phyloP scores from a whole-genome alignment of 2,888 invertebrate species.

The Eristalinus sepulchralis region DNA sequence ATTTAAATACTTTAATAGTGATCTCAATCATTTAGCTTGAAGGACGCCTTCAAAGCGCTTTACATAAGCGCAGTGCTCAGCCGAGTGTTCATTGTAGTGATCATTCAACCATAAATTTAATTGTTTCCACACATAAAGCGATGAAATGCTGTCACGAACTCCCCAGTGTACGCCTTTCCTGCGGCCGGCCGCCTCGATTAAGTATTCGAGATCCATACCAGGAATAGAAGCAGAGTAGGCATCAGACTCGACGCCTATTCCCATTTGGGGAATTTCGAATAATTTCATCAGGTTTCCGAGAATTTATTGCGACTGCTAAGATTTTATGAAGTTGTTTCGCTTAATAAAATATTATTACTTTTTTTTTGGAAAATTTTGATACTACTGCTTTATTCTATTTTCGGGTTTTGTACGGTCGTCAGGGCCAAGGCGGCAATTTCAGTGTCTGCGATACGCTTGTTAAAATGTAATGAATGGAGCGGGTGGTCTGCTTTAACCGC shows the following conservation, averaged over 20 bases:
- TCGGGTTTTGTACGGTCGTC: too few species aligned
- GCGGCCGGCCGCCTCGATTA: neutral
- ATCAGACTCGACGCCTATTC: neutral
- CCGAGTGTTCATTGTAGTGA: neutral
- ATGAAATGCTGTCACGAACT: neutral
- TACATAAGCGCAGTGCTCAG: neutral
- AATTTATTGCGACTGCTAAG: neutral
- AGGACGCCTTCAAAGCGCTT: neutral
- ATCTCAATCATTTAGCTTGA: neutral
- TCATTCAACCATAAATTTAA: neutral
- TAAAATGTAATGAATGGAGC: too few species aligned
- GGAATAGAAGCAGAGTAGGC: neutral
- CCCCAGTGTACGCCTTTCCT: neutral
- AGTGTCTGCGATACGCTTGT: too few species aligned
- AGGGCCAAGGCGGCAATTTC: too few species aligned
- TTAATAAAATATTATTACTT: neutral
- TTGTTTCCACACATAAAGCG: neutral
- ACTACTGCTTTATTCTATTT: too few species aligned
- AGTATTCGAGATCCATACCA: neutral
- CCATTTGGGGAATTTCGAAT: neutral
- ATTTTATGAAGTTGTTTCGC: neutral
- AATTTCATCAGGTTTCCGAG: neutral
- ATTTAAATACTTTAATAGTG: neutral
- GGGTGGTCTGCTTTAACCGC: too few species aligned
- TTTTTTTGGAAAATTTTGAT: too few species aligned